Conservation (phyloP, 1,140 invertebrate species). For the Formica exsecta region DNA sequence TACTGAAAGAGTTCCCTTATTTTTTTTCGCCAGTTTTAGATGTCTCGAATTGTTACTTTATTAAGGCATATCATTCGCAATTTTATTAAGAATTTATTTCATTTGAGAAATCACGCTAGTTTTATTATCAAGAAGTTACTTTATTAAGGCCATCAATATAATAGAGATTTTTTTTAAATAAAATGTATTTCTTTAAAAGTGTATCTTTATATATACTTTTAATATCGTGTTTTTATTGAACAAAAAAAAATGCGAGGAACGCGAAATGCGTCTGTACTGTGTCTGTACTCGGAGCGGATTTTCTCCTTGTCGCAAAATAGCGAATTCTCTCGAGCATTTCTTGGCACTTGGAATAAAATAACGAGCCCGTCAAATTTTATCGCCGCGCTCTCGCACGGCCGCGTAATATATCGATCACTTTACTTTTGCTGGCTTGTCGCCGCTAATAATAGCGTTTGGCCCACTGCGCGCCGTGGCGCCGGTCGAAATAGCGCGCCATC, state of each 20-base stretch:
- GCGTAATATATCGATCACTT: conserved; percentile 65
- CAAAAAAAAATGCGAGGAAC: background rate
- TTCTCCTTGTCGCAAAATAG: background rate
- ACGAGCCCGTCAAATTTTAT: conserved; percentile 67
- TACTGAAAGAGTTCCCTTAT: background rate
- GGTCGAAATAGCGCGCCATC: conserved; percentile 50
- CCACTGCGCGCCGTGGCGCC: conserved; percentile 68
- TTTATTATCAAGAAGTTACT: conserved; percentile 6
- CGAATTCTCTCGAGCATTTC: background rate
- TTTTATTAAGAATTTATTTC: conserved; percentile 34
- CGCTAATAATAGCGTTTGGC: conserved; percentile 73
- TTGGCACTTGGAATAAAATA: conserved; percentile 65
- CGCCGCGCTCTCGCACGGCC: conserved; percentile 35
- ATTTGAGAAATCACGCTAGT: background rate
- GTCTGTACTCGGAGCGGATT: background rate
- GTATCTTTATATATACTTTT: too few relatives aligned
- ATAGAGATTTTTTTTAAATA: background rate
- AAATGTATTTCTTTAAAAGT: background rate
- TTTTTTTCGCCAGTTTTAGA: background rate
- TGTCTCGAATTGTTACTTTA: background rate
- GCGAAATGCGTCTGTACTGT: background rate
- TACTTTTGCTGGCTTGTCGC: conserved; percentile 59
- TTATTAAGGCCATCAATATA: background rate
- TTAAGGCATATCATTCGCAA: background rate
- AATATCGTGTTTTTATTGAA: background rate